Base-by-base conservation (phyloP, 1,140 invertebrate species). In the Ladona fulva region DNA sequence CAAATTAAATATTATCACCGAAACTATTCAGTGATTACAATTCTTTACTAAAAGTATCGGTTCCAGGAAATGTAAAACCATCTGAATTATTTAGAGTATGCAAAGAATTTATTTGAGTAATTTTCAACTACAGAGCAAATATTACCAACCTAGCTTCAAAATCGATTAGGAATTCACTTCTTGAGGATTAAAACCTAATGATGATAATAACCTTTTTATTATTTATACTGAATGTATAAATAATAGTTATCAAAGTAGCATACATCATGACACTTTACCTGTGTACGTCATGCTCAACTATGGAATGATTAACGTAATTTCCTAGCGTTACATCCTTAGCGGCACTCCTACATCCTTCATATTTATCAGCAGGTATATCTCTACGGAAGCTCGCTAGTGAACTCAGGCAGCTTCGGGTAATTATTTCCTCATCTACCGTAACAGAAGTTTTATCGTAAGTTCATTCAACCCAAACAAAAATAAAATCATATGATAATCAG, bases 331-430 rank as follows among this genome's bases (percentile, higher is more conserved):
- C 86, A 86, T 96, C 93, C 81, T 89, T 89, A 0, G 94, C 91
- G 74, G 94, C 93, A 44, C 91, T 87, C 79, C 94, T 87, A 83
- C 95, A 97, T 0, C 95, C 95, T 86, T 96, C 95, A 85, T 95
- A 96, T 79, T 91, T 92, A 85, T 97, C 95, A 1, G 94, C 94
- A n/a, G 95, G 95, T 80, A 97, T 93, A 82, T 97, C 95, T 25
- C 91, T 93, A 77, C 95, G 87, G 78, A 92, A 88, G 75, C 89
- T 90, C 82, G 88, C 89, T 19, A 97, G 84, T 14, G 91, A 89
- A 81, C 95, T 97, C 1, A 97, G 83, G 85, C 95, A 97, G 81
- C 95, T 92, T 81, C 95, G 87, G 0, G 93, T 97, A 25, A 97
- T 93, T 0, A 94, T 86, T 82, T 90, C 89, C 82, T 93, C 89